Percentiles rank a stretch among this genome's conserved stretches.
Evolutionary conservation across 1,140 invertebrate genomes (phyloP).

Genomic region (Atopsyche davidsoni): DNA sequence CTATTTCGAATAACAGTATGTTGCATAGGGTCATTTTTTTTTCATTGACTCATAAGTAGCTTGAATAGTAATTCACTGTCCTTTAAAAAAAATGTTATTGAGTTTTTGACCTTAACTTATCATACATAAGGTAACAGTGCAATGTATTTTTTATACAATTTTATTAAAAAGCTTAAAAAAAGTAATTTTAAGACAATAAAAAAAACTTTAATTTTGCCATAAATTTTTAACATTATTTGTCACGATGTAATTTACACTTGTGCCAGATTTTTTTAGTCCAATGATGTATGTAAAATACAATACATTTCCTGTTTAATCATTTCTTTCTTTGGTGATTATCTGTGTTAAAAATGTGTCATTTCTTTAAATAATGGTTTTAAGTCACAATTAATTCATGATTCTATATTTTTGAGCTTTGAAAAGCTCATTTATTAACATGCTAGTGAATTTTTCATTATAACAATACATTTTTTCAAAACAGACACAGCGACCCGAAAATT

Average conservation of each 20-base stretch:
- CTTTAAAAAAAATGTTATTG: too few relatives aligned
- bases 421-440: neutral
- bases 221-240: neutral
- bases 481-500: constrained; percentile 86
- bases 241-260: neutral
- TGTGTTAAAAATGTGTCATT: neutral
- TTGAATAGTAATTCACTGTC: too few relatives aligned
- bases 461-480: constrained; percentile 48
- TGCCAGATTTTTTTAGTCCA: neutral
- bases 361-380: neutral
- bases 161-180: neutral
- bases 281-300: too few relatives aligned
- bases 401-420: neutral
- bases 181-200: neutral
- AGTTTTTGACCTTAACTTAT: too few relatives aligned
- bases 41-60: too few relatives aligned
- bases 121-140: too few relatives aligned
- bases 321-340: too few relatives aligned
- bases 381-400: neutral
- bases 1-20: neutral
- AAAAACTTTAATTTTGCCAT: neutral
- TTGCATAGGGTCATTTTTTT: too few relatives aligned
- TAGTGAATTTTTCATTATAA: neutral
- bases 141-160: too few relatives aligned
- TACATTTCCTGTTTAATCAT: too few relatives aligned